A percentile compares a stretch with the other conserved stretches of the same genome.
Evolutionary conservation across 2,888 invertebrate genomes (phyloP).

Genomic region (Ophonus ardosiacus): DNA sequence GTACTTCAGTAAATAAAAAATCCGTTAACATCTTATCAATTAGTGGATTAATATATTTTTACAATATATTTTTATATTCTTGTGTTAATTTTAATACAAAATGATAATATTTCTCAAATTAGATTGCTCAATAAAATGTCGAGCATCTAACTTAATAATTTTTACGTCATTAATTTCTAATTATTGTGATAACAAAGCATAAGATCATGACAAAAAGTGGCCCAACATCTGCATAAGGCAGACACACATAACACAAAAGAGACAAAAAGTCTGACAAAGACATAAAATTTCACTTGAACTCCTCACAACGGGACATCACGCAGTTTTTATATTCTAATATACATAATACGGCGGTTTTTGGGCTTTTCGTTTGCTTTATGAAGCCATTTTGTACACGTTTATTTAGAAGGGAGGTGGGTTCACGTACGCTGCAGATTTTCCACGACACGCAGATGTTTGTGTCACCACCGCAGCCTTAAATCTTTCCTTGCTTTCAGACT

Average conservation of each 20-base stretch:
- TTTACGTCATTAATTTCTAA: not conserved
- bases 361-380: slow-evolving; percentile 48
- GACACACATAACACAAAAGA: not conserved
- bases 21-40: too few species aligned
- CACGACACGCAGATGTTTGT: slow-evolving; percentile 26
- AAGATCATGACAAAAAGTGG: not conserved
- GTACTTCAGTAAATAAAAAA: too few species aligned
- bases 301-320: slow-evolving; percentile 11
- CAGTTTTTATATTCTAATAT: slow-evolving; percentile 61
- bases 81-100: too few species aligned
- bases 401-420: slow-evolving; percentile 29
- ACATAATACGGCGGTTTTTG: slow-evolving; percentile 56
- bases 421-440: slow-evolving; percentile 32
- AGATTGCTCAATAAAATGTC: too few species aligned
- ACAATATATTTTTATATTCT: too few species aligned
- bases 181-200: not conserved
- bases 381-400: slow-evolving; percentile 63
- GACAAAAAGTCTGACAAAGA: slow-evolving; percentile 42
- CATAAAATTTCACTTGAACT: slow-evolving; percentile 63
- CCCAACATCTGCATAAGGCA: not conserved
- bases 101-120: too few species aligned
- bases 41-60: too few species aligned
- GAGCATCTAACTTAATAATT: not conserved
- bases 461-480: slow-evolving; percentile 19
- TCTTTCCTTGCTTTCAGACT: not conserved